These are phyloP conservation scores for Pterostichus madidus DNA, from an alignment of 2,888 invertebrate genomes.

Conservation along the genomic window DNA sequence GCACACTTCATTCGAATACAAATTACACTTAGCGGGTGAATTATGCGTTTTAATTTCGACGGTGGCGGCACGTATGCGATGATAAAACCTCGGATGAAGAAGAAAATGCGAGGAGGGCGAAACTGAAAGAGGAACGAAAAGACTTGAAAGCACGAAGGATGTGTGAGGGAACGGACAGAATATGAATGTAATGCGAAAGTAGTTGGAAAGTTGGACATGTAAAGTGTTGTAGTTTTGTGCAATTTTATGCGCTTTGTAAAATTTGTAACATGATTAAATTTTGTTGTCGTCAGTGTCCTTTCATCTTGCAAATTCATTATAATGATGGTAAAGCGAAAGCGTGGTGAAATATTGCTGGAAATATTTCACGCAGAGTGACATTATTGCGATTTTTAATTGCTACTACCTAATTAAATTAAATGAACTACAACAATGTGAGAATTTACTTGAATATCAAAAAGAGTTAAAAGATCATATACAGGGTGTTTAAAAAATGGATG, in stretches of 20 bases:
- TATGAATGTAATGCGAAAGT: neutral
- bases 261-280: constrained; percentile 23
- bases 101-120: neutral
- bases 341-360: neutral
- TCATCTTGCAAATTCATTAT: neutral
- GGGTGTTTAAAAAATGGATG: too few relatives aligned
- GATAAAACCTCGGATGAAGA: constrained; percentile 16
- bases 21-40: constrained; percentile 53
- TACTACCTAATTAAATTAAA: too few relatives aligned
- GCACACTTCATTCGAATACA: constrained; percentile 51
- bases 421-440: too few relatives aligned
- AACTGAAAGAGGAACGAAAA: neutral
- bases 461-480: too few relatives aligned
- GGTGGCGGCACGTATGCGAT: constrained; percentile 34
- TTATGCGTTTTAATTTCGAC: constrained; percentile 52
- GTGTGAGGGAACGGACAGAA: neutral
- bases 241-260: constrained; percentile 1
- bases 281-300: neutral
- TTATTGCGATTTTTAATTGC: too few relatives aligned
- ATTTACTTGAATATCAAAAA: too few relatives aligned
- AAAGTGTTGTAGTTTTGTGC: constrained; percentile 25
- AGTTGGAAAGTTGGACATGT: constrained; percentile 7
- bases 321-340: neutral
- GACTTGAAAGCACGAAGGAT: constrained; percentile 31
- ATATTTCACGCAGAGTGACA: neutral